phyloP scores from a whole-genome alignment of 2,888 invertebrate genomes.

The Cotesia congregata region DNA sequence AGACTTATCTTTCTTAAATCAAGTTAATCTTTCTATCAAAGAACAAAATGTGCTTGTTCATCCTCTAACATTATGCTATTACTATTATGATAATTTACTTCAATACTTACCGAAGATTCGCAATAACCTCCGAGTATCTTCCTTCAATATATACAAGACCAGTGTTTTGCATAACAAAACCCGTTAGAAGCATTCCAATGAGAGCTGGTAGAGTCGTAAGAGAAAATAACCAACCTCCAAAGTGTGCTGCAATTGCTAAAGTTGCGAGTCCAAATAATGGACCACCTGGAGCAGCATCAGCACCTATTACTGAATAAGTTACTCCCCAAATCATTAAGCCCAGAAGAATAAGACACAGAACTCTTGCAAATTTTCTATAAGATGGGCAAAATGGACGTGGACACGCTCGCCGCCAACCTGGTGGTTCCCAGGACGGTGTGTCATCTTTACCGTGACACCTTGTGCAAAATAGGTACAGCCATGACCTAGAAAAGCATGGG shows the following conservation, averaged over 20 bases:
- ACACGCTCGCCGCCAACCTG: slow-evolving; percentile 84
- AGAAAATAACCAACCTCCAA: slow-evolving; percentile 86
- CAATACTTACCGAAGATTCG: slow-evolving; percentile 78
- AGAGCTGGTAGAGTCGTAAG: slow-evolving; percentile 86
- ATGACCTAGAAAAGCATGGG: slow-evolving; percentile 75
- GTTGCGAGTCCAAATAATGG: slow-evolving; percentile 84
- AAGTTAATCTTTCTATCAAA: too few species aligned
- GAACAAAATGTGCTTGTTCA: neutral
- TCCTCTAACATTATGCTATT: neutral
- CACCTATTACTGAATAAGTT: slow-evolving; percentile 82
- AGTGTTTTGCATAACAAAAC: slow-evolving; percentile 81
- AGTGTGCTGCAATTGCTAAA: slow-evolving; percentile 82
- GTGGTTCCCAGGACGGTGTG: slow-evolving; percentile 85
- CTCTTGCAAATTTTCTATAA: slow-evolving; percentile 85
- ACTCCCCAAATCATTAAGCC: slow-evolving; percentile 84
- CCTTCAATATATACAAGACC: slow-evolving; percentile 81
- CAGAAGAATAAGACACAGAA: slow-evolving; percentile 80
- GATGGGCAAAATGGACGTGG: slow-evolving; percentile 90
- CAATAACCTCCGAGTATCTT: slow-evolving; percentile 77
- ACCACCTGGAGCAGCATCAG: slow-evolving; percentile 87
- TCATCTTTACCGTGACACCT: slow-evolving; percentile 83
- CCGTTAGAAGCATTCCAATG: slow-evolving; percentile 89
- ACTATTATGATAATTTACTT: neutral
- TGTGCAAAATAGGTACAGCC: slow-evolving; percentile 86
- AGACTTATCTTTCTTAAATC: too few species aligned